Percentiles rank a stretch among this genome's conserved stretches.
These are phyloP conservation scores for Drosophila albomicans DNA, from an alignment of 1,140 invertebrate genomes.

Conservation along the genomic window DNA sequence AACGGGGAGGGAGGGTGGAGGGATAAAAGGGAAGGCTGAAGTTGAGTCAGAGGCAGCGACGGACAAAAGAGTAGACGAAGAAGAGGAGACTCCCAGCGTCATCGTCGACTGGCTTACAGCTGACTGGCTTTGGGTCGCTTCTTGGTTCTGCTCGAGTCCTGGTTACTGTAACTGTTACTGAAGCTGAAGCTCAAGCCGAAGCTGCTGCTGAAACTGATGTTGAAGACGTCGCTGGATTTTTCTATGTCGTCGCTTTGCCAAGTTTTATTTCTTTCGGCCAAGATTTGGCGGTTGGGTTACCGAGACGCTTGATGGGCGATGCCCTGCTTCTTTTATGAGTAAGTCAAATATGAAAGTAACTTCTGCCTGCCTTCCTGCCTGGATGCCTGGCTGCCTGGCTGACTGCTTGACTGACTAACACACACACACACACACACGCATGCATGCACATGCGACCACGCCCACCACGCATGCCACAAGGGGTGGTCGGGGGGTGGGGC, in stretches of 20 bases:
- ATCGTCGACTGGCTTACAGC: constrained; percentile 60
- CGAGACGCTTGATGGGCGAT: constrained; percentile 26
- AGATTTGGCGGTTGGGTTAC: constrained; percentile 5
- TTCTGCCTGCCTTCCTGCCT: constrained; percentile 52
- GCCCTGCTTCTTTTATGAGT: constrained; percentile 74
- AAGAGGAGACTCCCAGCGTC: constrained; percentile 18
- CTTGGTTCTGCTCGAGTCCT: constrained; percentile 12
- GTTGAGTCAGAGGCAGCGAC: not conserved
- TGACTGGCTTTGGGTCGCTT: constrained; percentile 58
- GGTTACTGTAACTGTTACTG: not conserved
- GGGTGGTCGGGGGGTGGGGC: constrained; percentile 20
- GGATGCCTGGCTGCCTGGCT: constrained; percentile 36
- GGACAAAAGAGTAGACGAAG: not conserved
- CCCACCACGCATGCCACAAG: constrained; percentile 18
- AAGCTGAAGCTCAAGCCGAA: not conserved
- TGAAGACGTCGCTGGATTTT: constrained; percentile 33
- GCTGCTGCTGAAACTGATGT: not conserved
- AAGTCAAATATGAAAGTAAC: constrained; percentile 80
- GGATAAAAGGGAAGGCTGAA: not conserved
- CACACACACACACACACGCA: not conserved
- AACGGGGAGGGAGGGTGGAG: no score
- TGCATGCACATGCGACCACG: not conserved
- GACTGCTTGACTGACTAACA: constrained; percentile 34
- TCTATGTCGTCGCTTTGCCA: constrained; percentile 39
- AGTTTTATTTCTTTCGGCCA: constrained; percentile 38